These are phyloP conservation scores for Tinea trinotella DNA, from an alignment of 2,888 invertebrate genomes.

Conservation along the genomic window DNA sequence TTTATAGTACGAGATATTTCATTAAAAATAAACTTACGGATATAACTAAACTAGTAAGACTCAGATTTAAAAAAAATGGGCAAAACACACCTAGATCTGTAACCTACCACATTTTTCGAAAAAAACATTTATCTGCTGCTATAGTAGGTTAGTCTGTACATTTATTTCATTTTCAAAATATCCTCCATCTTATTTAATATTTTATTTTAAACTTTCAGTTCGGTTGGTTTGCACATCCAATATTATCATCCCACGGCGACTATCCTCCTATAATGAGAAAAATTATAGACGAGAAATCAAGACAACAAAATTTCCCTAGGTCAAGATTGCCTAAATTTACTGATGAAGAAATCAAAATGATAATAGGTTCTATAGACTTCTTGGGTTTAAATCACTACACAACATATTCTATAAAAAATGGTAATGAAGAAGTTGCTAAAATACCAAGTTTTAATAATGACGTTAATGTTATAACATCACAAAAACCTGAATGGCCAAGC, in stretches of 20 bases:
- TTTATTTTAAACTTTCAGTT: conserved; percentile 45
- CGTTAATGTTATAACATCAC: conserved; percentile 39
- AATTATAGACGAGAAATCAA: conserved; percentile 70
- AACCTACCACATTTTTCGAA: no score
- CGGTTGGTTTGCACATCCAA: conserved; percentile 79
- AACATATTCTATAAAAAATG: conserved; percentile 55
- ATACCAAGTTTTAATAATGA: conserved; percentile 53
- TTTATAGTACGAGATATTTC: no score
- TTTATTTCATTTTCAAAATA: no score
- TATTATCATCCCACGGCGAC: conserved; percentile 74
- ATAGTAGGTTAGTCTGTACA: no score
- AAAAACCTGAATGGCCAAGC: conserved; percentile 63
- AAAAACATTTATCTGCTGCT: no score
- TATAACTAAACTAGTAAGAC: no score
- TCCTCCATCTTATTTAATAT: background rate
- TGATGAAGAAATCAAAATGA: conserved; percentile 67
- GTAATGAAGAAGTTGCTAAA: conserved; percentile 29
- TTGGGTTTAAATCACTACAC: conserved; percentile 84
- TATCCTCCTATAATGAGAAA: conserved; percentile 77
- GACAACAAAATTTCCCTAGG: conserved; percentile 66
- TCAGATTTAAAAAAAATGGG: no score
- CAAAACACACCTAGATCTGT: no score
- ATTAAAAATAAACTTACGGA: no score
- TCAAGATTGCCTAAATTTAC: conserved; percentile 77
- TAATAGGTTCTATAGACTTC: conserved; percentile 78